phyloP scores from a whole-genome alignment of 1,140 invertebrate genomes.

The Eufriesea mexicana region DNA sequence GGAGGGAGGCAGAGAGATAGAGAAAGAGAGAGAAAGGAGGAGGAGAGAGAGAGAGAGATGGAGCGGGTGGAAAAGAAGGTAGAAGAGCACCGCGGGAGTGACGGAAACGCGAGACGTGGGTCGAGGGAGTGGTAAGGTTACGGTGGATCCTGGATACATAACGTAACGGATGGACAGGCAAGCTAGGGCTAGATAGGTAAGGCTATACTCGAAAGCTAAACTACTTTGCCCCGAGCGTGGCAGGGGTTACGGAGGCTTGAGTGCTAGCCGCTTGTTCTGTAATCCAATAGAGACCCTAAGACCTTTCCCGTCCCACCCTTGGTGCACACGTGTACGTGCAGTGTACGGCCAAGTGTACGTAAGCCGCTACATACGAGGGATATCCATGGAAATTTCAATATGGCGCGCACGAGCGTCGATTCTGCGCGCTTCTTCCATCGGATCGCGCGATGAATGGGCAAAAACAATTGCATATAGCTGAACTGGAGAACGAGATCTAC shows the following conservation, averaged over 20 bases:
- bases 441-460: slow-evolving; percentile 13
- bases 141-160: slow-evolving; percentile 70
- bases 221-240: slow-evolving; percentile 70
- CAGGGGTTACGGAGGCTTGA: slow-evolving; percentile 69
- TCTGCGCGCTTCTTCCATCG: slow-evolving; percentile 50
- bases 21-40: neutral
- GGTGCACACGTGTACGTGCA: slow-evolving; percentile 54
- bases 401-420: slow-evolving; percentile 56
- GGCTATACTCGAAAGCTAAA: slow-evolving; percentile 74
- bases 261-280: slow-evolving; percentile 75
- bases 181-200: slow-evolving; percentile 71
- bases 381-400: slow-evolving; percentile 73
- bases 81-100: neutral
- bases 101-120: neutral
- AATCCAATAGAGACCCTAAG: slow-evolving; percentile 76
- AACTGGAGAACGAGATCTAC: slow-evolving; percentile 2
- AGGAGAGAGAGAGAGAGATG: neutral
- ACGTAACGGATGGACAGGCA: slow-evolving; percentile 73
- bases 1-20: slow-evolving; percentile 5
- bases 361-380: slow-evolving; percentile 37
- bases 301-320: slow-evolving; percentile 61
- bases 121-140: slow-evolving; percentile 24
- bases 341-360: slow-evolving; percentile 35
- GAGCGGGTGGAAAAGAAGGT: slow-evolving; percentile 10
- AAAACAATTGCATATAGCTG: slow-evolving; percentile 51